These are phyloP conservation scores for Nymphalis io DNA, from an alignment of 1,140 invertebrate genomes.

Conservation along the genomic window DNA sequence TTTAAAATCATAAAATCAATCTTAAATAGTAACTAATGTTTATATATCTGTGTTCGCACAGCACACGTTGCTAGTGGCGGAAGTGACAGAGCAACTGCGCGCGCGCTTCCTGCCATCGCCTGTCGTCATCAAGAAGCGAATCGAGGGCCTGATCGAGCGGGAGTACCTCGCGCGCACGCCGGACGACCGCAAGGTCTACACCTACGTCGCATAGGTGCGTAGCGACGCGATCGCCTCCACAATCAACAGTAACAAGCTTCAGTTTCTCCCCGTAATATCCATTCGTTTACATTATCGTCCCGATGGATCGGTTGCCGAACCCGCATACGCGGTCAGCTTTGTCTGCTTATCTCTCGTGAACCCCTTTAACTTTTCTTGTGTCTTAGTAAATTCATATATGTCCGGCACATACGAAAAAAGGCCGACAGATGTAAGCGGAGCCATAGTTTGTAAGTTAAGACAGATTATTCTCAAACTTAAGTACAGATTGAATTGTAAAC, in stretches of 20 bases:
- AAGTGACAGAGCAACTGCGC: conserved; percentile 98
- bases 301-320: neutral
- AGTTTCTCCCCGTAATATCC: neutral
- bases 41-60: conserved; percentile 53
- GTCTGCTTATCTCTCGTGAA: conserved; percentile 9
- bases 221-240: neutral
- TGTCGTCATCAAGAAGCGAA: conserved; percentile 98
- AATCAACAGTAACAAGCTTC: neutral
- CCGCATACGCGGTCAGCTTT: neutral
- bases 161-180: conserved; percentile 98
- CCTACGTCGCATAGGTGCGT: conserved; percentile 91
- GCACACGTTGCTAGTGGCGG: conserved; percentile 97
- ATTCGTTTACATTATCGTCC: neutral
- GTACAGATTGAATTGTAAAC: conserved; percentile 51
- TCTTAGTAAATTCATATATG: conserved; percentile 5
- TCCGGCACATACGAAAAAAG: conserved; percentile 1
- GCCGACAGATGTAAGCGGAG: conserved; percentile 21
- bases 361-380: neutral
- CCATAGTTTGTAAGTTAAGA: conserved; percentile 23
- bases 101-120: conserved; percentile 98
- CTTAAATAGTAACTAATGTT: too few relatives aligned
- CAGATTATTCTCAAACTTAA: conserved; percentile 20
- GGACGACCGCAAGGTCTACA: conserved; percentile 97
- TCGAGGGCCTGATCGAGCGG: conserved; percentile 99
- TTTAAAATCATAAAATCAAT: too few relatives aligned